Percentiles rank a stretch among this genome's conserved stretches.
These are phyloP conservation scores for Anas platyrhynchos DNA, from an alignment of 2,113 vertebrate genomes.

Conservation along the genomic window DNA sequence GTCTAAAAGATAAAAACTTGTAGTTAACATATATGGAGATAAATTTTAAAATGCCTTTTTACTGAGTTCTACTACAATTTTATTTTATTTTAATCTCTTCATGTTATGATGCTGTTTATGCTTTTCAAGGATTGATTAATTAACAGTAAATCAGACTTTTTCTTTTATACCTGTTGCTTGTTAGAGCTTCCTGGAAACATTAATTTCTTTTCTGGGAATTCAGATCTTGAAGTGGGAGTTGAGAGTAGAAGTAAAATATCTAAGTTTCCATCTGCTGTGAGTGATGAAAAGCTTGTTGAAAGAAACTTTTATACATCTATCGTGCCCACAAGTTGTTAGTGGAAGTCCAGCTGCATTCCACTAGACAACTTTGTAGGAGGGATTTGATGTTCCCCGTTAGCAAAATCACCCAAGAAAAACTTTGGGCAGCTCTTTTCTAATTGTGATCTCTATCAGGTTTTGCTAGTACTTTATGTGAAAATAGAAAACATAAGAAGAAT, in stretches of 20 bases:
- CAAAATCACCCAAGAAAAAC: neutral
- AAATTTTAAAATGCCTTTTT: neutral
- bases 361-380: neutral
- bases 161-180: neutral
- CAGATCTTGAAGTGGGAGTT: neutral
- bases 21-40: neutral
- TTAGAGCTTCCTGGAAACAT: neutral
- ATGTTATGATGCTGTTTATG: neutral
- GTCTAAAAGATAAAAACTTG: neutral
- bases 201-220: neutral
- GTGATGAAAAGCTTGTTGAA: neutral
- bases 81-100: neutral
- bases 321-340: neutral
- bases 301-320: neutral
- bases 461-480: neutral
- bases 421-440: neutral
- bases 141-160: neutral
- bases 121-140: neutral
- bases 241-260: neutral
- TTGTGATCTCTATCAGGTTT: rapidly evolving
- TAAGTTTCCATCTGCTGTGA: neutral
- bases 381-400: neutral
- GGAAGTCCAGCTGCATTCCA: neutral
- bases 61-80: neutral
- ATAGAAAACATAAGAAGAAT: neutral